Evolutionary conservation across 2,888 invertebrate genomes (phyloP).

Genomic region (Iselma pallidipennis): DNA sequence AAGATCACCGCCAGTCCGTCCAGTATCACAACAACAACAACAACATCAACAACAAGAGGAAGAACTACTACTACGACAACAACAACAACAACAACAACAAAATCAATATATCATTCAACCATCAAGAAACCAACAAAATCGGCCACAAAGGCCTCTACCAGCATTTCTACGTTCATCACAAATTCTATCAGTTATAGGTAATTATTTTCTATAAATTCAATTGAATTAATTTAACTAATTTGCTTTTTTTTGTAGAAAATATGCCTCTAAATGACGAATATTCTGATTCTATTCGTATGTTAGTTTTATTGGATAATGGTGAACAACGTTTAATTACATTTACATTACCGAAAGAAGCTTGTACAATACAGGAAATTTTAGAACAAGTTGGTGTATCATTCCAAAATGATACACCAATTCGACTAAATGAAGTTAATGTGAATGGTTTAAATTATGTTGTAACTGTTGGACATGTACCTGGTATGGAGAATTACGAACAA

Average conservation of each 20-base stretch:
- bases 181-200: slow-evolving; percentile 52
- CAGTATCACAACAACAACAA: slow-evolving; percentile 26
- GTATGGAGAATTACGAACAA: slow-evolving; percentile 1
- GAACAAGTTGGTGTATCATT: slow-evolving; percentile 78
- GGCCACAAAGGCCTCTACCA: slow-evolving; percentile 42
- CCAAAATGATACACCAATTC: slow-evolving; percentile 71
- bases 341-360: slow-evolving; percentile 79
- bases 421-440: slow-evolving; percentile 73
- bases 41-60: slow-evolving; percentile 42
- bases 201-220: slow-evolving; percentile 3
- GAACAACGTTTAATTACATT: slow-evolving; percentile 83
- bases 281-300: slow-evolving; percentile 75
- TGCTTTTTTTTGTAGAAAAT: slow-evolving; percentile 43
- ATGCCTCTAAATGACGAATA: slow-evolving; percentile 60
- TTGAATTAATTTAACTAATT: slow-evolving; percentile 1
- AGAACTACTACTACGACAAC: slow-evolving; percentile 31
- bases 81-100: slow-evolving; percentile 32
- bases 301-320: slow-evolving; percentile 75
- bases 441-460: slow-evolving; percentile 81
- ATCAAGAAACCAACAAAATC: slow-evolving; percentile 26
- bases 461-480: slow-evolving; percentile 62
- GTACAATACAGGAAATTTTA: slow-evolving; percentile 79
- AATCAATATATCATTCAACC: slow-evolving; percentile 45
- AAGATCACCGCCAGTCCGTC: background rate
- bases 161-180: slow-evolving; percentile 48